These are phyloP conservation scores for Odocoileus hemionus DNA, from an alignment of 2,113 vertebrate genomes.

Conservation along the genomic window DNA sequence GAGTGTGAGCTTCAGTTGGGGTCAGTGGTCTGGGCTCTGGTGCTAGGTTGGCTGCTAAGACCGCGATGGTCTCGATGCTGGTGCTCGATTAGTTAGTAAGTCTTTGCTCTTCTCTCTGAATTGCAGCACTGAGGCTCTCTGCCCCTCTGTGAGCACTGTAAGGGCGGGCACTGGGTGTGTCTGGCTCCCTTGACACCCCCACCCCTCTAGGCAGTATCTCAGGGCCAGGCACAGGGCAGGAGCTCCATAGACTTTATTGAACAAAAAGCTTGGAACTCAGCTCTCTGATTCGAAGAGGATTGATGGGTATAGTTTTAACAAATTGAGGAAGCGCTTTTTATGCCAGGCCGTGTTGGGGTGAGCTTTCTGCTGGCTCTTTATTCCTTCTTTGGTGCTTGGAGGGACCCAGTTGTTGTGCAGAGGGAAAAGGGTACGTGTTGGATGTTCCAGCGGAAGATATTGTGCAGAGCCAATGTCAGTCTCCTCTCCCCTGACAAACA, in stretches of 20 bases:
- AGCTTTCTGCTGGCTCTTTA: background rate
- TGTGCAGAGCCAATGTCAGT: background rate
- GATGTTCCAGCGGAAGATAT: background rate
- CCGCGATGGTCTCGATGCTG: background rate
- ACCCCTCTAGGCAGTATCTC: background rate
- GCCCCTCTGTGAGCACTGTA: background rate
- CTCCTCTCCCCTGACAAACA: background rate
- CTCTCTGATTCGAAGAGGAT: background rate
- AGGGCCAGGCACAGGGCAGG: background rate
- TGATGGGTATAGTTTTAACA: background rate
- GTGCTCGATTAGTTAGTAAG: background rate
- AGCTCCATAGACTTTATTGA: conserved; percentile 20
- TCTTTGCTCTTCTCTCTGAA: background rate
- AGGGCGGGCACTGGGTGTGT: background rate
- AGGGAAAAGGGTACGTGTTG: background rate
- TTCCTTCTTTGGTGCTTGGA: background rate
- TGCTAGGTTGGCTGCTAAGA: background rate
- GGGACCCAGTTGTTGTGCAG: background rate
- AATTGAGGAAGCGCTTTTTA: background rate
- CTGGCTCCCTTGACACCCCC: background rate
- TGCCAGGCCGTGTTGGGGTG: background rate
- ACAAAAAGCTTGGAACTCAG: conserved; percentile 29
- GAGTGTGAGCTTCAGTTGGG: background rate
- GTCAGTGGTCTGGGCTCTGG: background rate
- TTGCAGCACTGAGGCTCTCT: background rate